phyloP scores from a whole-genome alignment of 2,797 vertebrate species.

The Parauchenoglanis ngamensis region DNA sequence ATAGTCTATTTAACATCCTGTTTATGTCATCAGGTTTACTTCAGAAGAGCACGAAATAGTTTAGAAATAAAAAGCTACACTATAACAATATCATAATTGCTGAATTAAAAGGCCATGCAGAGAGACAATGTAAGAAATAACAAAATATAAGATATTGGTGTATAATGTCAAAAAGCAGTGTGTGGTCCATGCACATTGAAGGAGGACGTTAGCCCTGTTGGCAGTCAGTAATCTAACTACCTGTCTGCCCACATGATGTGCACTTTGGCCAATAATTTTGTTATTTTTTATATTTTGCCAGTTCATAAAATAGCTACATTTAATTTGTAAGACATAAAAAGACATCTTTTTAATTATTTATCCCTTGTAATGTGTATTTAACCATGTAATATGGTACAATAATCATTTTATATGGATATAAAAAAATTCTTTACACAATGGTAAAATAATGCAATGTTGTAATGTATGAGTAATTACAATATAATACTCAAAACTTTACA shows the following conservation, averaged over 20 bases:
- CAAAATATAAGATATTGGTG: neutral
- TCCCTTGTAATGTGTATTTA: neutral
- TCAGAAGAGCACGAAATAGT: neutral
- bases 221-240: neutral
- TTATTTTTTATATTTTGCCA: neutral
- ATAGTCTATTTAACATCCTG: neutral
- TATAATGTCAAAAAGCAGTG: neutral
- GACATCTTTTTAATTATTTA: neutral
- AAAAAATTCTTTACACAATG: neutral
- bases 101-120: neutral
- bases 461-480: neutral
- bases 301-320: neutral
- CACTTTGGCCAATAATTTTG: neutral
- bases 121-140: neutral
- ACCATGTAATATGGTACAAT: too few relatives aligned
- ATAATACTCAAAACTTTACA: neutral
- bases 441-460: neutral
- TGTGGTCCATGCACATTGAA: neutral
- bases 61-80: neutral
- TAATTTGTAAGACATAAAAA: neutral
- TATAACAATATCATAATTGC: neutral
- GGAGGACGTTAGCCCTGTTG: neutral
- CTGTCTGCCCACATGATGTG: neutral
- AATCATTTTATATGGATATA: neutral
- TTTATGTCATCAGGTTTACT: neutral